These are phyloP conservation scores for Neoaliturus tenellus DNA, from an alignment of 2,888 invertebrate genomes.

Conservation along the genomic window DNA sequence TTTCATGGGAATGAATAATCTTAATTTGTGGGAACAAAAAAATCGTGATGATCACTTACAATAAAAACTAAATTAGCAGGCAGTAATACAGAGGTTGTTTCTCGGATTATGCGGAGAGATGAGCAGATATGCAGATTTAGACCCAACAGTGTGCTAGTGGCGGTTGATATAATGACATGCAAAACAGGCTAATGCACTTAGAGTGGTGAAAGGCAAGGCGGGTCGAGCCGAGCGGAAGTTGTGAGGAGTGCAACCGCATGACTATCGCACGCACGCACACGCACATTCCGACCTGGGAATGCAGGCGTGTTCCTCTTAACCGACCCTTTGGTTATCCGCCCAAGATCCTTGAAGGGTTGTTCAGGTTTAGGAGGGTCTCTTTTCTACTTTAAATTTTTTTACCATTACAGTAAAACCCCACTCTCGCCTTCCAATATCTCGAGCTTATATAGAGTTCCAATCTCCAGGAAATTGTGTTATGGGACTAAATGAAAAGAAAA, in stretches of 20 bases:
- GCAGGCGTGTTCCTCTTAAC: too few species aligned
- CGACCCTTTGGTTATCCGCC: too few species aligned
- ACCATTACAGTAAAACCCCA: too few species aligned
- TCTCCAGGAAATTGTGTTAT: too few species aligned
- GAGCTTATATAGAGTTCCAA: too few species aligned
- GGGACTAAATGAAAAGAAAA: too few species aligned
- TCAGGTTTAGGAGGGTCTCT: too few species aligned
- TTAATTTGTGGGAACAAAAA: constrained; percentile 10
- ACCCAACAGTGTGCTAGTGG: neutral
- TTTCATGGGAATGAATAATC: neutral
- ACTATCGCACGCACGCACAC: neutral
- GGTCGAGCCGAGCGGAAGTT: neutral
- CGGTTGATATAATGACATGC: neutral
- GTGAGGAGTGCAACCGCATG: neutral
- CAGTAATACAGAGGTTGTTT: neutral
- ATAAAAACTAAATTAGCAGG: neutral
- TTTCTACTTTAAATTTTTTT: too few species aligned
- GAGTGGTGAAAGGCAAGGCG: neutral
- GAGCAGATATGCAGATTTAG: neutral
- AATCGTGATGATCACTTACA: neutral
- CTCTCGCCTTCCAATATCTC: too few species aligned
- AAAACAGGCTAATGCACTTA: constrained; percentile 3
- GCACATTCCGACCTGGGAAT: neutral
- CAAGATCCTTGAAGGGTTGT: too few species aligned
- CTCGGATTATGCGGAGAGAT: neutral